phyloP scores from a whole-genome alignment of 2,888 invertebrate genomes.

The Agrotis clavis region DNA sequence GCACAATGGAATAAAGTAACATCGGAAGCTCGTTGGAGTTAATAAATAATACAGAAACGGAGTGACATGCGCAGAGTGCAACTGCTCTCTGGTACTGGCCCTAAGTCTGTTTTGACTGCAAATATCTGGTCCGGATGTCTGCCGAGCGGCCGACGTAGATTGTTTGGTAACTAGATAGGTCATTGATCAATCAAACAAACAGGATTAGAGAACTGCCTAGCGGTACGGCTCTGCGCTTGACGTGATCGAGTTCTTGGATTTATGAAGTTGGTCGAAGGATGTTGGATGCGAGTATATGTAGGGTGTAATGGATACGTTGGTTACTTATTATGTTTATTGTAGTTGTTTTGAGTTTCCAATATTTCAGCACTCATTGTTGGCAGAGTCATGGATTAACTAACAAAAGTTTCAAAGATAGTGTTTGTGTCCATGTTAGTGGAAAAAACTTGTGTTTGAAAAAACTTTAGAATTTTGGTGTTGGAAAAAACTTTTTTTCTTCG shows the following conservation, averaged over 20 bases:
- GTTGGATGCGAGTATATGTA: conserved; percentile 33
- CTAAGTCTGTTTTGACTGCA: conserved; percentile 90
- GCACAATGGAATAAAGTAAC: conserved; percentile 90
- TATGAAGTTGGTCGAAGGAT: conserved; percentile 56
- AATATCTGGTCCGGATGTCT: conserved; percentile 87
- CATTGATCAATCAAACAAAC: conserved; percentile 76
- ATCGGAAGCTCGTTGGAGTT: conserved; percentile 91
- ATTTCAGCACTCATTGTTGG: too few species aligned
- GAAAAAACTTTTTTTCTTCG: too few species aligned
- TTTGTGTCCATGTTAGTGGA: too few species aligned
- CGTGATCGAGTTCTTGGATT: conserved; percentile 66
- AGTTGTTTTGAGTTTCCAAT: too few species aligned
- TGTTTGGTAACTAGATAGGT: conserved; percentile 76
- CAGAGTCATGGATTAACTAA: too few species aligned
- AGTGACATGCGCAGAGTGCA: conserved; percentile 89
- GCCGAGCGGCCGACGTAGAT: conserved; percentile 70
- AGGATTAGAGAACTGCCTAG: conserved; percentile 64
- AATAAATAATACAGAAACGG: conserved; percentile 89
- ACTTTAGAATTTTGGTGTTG: too few species aligned
- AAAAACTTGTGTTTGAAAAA: too few species aligned
- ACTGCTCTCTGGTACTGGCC: conserved; percentile 69
- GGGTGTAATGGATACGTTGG: conserved; percentile 13
- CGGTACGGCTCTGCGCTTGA: conserved; percentile 54
- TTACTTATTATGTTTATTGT: not conserved
- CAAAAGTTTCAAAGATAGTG: too few species aligned